phyloP scores from a whole-genome alignment of 2,797 vertebrate species.

The Adelosebastes latens region DNA sequence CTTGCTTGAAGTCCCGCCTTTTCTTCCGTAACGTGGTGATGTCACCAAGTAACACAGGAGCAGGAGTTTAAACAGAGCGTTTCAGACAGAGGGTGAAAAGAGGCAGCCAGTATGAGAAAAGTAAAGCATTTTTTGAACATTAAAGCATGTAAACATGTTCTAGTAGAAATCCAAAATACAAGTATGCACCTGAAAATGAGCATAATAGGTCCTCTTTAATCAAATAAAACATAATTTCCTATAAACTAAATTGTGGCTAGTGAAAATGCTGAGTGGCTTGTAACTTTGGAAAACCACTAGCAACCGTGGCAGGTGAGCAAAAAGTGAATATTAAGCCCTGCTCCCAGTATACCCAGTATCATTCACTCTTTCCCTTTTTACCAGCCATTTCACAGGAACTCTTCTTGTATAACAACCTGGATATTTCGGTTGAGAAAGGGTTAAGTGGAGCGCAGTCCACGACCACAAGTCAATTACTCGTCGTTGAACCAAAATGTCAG shows the following conservation, averaged over 20 bases:
- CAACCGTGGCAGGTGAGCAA: background rate
- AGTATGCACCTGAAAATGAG: too few species aligned
- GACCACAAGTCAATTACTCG: conserved; percentile 25
- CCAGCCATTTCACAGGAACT: conserved; percentile 18
- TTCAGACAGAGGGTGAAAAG: too few species aligned
- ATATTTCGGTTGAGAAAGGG: conserved; percentile 12
- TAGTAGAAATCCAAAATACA: too few species aligned
- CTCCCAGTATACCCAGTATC: background rate
- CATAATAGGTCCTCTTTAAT: background rate
- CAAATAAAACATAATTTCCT: background rate
- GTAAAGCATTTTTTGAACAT: too few species aligned
- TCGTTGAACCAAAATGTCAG: conserved; percentile 44
- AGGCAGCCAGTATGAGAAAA: too few species aligned
- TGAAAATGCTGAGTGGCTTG: background rate
- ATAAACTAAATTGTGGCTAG: background rate
- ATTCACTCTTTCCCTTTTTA: conserved; percentile 3
- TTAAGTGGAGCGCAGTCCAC: conserved; percentile 7
- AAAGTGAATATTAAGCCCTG: background rate
- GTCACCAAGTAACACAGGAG: too few species aligned
- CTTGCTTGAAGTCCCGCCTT: too few species aligned
- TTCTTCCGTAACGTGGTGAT: too few species aligned
- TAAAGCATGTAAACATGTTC: too few species aligned
- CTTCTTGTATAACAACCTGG: conserved; percentile 7
- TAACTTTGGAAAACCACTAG: background rate
- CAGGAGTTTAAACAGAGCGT: too few species aligned